phyloP scores from a whole-genome alignment of 1,140 invertebrate genomes.

The Trialeurodes vaporariorum region DNA sequence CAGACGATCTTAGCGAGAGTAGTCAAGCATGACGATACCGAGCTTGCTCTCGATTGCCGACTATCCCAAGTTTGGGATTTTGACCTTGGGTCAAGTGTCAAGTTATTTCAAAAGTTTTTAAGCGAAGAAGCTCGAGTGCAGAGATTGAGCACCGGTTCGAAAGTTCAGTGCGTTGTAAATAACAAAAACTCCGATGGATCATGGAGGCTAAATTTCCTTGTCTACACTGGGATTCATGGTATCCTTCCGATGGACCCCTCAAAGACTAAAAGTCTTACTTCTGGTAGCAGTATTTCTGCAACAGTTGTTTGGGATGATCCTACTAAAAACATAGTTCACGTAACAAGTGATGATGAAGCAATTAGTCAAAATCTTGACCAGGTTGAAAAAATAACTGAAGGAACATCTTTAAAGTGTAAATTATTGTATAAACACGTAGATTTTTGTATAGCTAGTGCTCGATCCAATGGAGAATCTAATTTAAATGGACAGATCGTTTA shows the following conservation, averaged over 20 bases:
- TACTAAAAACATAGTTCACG: neutral
- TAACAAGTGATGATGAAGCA: neutral
- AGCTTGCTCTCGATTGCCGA: neutral
- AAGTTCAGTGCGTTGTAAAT: neutral
- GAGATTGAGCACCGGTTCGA: neutral
- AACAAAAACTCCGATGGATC: neutral
- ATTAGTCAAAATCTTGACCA: neutral
- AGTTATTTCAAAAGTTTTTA: neutral
- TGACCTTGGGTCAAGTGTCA: neutral
- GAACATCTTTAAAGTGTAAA: neutral
- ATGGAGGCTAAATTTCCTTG: neutral
- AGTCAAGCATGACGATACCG: neutral
- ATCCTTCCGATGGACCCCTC: neutral
- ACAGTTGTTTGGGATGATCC: neutral
- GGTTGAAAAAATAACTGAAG: neutral
- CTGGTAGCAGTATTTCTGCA: neutral
- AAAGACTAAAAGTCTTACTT: neutral
- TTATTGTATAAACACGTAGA: neutral
- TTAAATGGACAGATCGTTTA: neutral
- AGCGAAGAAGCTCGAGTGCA: neutral
- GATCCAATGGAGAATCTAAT: neutral
- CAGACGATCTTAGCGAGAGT: neutral
- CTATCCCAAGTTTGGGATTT: neutral
- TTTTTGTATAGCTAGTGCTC: neutral
- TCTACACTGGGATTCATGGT: neutral